Conservation (phyloP, 2,888 invertebrate genomes). For the Andrena marginata region DNA sequence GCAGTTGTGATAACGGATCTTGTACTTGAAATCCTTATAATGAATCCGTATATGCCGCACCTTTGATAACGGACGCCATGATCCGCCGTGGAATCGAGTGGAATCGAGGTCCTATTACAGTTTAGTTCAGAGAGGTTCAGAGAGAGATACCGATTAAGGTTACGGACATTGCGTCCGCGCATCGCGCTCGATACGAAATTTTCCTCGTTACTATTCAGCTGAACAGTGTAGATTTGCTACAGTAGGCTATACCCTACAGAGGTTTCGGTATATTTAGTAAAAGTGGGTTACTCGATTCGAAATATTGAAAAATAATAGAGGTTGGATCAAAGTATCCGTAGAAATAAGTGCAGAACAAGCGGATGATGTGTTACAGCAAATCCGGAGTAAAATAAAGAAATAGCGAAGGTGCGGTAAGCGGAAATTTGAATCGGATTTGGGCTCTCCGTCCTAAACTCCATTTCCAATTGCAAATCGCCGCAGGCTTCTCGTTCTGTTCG, state of each 20-base stretch:
- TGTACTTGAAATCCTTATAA: constrained; percentile 24
- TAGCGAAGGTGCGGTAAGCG: not conserved
- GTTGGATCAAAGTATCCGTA: not conserved
- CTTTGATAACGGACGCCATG: constrained; percentile 84
- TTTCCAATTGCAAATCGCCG: constrained; percentile 1
- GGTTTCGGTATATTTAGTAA: no score
- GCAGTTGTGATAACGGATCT: constrained; percentile 13
- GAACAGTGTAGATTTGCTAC: not conserved
- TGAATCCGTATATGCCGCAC: constrained; percentile 74
- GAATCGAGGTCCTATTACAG: not conserved
- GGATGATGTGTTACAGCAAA: not conserved
- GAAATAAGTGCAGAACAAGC: not conserved
- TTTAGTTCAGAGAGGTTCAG: not conserved
- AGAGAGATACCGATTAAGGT: no score
- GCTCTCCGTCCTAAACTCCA: constrained; percentile 12
- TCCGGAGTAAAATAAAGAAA: not conserved
- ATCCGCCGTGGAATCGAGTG: constrained; percentile 5
- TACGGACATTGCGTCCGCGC: not conserved
- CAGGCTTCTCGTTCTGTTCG: not conserved
- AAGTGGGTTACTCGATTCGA: no score
- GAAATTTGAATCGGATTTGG: not conserved
- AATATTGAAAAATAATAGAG: not conserved
- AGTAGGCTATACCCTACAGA: not conserved
- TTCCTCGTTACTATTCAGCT: not conserved
- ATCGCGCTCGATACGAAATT: constrained; percentile 27